These are phyloP conservation scores for Rapana venosa DNA, from an alignment of 2,888 invertebrate species.

Conservation along the genomic window DNA sequence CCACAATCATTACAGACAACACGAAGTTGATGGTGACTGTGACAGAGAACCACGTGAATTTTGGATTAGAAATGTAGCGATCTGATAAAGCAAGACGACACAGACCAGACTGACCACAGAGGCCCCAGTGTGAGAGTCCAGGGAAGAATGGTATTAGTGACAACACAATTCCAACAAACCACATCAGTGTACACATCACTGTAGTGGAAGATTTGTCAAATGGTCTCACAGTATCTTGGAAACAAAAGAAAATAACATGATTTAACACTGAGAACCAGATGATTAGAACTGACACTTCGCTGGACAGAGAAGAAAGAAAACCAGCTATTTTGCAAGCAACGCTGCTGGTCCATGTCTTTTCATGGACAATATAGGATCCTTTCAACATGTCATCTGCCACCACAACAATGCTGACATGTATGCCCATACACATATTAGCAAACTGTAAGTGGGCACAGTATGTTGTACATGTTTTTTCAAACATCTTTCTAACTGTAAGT, in stretches of 20 bases:
- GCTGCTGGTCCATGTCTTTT: not conserved
- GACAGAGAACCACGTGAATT: not conserved
- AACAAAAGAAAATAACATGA: not conserved
- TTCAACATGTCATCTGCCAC: not conserved
- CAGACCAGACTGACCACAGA: not conserved
- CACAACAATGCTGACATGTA: not conserved
- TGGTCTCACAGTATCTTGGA: not conserved
- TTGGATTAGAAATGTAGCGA: not conserved
- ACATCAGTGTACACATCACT: not conserved
- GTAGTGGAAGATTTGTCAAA: not conserved
- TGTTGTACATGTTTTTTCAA: not conserved
- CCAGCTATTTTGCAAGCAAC: not conserved
- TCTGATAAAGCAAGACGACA: not conserved
- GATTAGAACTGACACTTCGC: not conserved
- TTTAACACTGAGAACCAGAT: not conserved
- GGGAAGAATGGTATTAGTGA: not conserved
- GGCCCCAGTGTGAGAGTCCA: conserved; percentile 17
- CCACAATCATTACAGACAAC: not conserved
- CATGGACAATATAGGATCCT: not conserved
- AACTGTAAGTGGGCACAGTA: not conserved
- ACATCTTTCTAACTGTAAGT: not conserved
- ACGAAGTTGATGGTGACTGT: not conserved
- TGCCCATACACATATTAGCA: not conserved
- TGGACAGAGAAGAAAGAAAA: not conserved
- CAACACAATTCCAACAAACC: not conserved